Evolutionary conservation across 2,888 invertebrate genomes (phyloP), one percentile per base, ranked within the genome.

Genomic region (Rhagophthalmus giganteus): DNA sequence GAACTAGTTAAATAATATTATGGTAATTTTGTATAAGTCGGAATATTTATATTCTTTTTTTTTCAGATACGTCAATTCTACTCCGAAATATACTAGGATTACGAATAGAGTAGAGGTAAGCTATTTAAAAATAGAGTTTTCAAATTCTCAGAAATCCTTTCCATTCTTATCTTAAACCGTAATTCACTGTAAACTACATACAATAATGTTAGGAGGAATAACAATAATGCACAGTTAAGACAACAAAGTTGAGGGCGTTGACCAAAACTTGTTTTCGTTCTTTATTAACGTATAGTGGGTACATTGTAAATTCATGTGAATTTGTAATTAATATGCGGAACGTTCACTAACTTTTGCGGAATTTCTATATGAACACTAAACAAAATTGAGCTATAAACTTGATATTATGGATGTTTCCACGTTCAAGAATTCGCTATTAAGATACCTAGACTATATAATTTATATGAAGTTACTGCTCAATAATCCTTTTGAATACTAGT

Each of bases 231-330:
- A 20, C 20, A 20, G 20, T 33, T 33, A 33, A 34, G 25, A 46
- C 32, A 46, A 46, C 38, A 46, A 39, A 33, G 32, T 16, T 13
- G 38, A 51, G 51, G 44, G 38, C 51, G 38, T 51, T 51, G 51
- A 45, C 51, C 51, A 51, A 46, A 51, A 37, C 27, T 42, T 38
- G 13, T 26, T 44, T 38, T 27, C 27, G 31, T 33, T 37, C 15
- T 41, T 34, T 41, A 34, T 11, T 11, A 11, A 32, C 9, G 2
- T 7, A n/a, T n/a, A 37, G 32, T 44, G 35, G 35, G 27, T 14
- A 37, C 38, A 34, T 31, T 42, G 30, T 25, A 38, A 42, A 50
- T 49, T 37, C 27, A 37, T 30, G 42, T 26, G 35, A 42, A 49
- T 42, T 30, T 10, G 26, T 49, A 49, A 49, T 49, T 49, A 41